phyloP scores from a whole-genome alignment of 2,888 invertebrate genomes.

The Aelia acuminata region DNA sequence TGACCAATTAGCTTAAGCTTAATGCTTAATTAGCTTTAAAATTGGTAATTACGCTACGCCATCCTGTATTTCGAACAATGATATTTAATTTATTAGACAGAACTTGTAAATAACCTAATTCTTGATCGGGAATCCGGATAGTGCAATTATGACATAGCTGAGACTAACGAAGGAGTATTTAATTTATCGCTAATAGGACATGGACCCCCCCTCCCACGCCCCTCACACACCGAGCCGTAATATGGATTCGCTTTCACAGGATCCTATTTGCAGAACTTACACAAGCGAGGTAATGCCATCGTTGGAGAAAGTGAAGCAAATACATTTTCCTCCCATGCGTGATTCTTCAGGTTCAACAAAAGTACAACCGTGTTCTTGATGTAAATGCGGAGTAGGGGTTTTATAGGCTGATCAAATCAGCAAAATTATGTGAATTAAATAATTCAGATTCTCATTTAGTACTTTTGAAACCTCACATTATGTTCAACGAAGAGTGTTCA shows the following conservation, averaged over 20 bases:
- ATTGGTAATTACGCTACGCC: too few species aligned
- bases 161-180: neutral
- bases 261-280: slow-evolving; percentile 15
- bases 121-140: neutral
- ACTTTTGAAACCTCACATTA: too few species aligned
- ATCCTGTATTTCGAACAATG: too few species aligned
- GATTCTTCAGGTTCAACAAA: neutral
- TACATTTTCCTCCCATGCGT: neutral
- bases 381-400: neutral
- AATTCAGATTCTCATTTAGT: neutral
- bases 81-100: too few species aligned
- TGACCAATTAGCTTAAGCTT: too few species aligned
- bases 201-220: neutral
- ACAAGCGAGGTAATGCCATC: slow-evolving; percentile 5
- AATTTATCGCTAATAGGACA: neutral
- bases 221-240: neutral
- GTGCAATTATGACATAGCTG: neutral
- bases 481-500: too few species aligned
- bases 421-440: neutral
- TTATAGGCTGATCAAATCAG: neutral
- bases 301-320: slow-evolving; percentile 15
- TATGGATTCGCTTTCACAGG: slow-evolving; percentile 16
- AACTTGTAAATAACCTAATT: neutral
- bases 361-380: neutral
- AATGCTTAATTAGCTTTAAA: too few species aligned